A percentile compares a stretch with the other conserved stretches of the same genome.
These are phyloP conservation scores for Natator depressus DNA, from an alignment of 2,113 vertebrate species.

Conservation along the genomic window DNA sequence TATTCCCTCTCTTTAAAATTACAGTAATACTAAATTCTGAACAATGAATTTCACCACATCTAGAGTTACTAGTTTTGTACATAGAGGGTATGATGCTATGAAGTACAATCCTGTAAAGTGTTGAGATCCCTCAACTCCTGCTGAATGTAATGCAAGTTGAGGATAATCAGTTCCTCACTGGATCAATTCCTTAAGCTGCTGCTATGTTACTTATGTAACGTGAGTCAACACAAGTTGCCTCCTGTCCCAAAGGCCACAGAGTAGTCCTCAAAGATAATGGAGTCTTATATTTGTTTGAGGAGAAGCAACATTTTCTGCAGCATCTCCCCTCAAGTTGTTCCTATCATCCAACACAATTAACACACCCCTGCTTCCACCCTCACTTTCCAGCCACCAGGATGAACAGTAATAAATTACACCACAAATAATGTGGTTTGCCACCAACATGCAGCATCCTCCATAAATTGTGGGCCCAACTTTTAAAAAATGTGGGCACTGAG, in stretches of 20 bases:
- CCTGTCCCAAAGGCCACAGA: not conserved
- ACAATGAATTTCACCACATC: not conserved
- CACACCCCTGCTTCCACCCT: accelerated
- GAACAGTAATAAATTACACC: not conserved
- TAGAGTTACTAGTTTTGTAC: not conserved
- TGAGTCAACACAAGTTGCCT: not conserved
- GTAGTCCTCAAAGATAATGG: not conserved
- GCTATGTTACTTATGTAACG: not conserved
- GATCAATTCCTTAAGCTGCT: not conserved
- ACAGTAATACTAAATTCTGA: not conserved
- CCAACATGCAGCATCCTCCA: not conserved
- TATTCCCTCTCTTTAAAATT: not conserved
- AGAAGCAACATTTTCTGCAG: not conserved
- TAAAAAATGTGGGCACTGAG: not conserved
- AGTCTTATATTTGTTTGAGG: not conserved
- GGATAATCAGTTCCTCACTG: not conserved
- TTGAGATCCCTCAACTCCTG: not conserved
- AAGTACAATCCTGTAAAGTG: not conserved
- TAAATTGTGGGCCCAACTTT: not conserved
- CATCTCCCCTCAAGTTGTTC: not conserved
- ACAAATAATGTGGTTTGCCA: not conserved
- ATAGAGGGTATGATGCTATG: not conserved
- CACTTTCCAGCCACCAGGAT: not conserved
- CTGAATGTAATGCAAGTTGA: not conserved
- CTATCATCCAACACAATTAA: not conserved